phyloP scores from a whole-genome alignment of 2,113 vertebrate genomes.

The Tringa solitaria region DNA sequence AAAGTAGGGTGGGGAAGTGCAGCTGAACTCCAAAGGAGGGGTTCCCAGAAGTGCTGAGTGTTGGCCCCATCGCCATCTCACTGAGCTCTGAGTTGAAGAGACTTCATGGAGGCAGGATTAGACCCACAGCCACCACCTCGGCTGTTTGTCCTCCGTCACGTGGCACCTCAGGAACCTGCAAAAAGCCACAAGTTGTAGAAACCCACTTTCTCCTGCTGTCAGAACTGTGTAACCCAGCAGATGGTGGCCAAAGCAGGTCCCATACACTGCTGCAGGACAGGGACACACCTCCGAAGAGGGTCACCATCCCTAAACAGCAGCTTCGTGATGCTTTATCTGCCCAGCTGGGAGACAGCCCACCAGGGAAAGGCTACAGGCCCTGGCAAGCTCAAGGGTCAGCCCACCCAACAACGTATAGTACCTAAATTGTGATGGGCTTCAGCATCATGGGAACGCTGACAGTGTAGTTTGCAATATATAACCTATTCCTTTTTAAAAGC shows the following conservation, averaged over 20 bases:
- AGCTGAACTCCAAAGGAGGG: neutral
- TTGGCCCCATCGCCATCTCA: neutral
- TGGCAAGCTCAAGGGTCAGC: rapidly evolving
- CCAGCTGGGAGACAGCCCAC: rapidly evolving
- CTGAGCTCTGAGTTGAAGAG: neutral
- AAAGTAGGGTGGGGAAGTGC: neutral
- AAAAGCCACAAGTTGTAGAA: neutral
- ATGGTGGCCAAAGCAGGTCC: neutral
- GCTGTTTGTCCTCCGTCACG: neutral
- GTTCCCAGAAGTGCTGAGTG: neutral
- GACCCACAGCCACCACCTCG: rapidly evolving
- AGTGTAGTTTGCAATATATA: neutral
- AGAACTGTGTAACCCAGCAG: rapidly evolving
- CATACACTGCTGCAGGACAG: rapidly evolving
- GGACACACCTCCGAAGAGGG: neutral
- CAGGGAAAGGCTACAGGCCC: neutral
- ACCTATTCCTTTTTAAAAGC: neutral
- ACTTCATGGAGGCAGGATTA: neutral
- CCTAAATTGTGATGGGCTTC: neutral
- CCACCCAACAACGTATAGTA: rapidly evolving
- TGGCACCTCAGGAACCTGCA: neutral
- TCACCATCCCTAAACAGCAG: neutral
- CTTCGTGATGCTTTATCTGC: neutral
- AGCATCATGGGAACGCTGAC: neutral
- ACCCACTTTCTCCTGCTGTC: neutral